Percentiles rank a stretch among this genome's conserved stretches.
Evolutionary conservation across 2,113 vertebrate genomes (phyloP).

Genomic region (Baryphthengus martii): DNA sequence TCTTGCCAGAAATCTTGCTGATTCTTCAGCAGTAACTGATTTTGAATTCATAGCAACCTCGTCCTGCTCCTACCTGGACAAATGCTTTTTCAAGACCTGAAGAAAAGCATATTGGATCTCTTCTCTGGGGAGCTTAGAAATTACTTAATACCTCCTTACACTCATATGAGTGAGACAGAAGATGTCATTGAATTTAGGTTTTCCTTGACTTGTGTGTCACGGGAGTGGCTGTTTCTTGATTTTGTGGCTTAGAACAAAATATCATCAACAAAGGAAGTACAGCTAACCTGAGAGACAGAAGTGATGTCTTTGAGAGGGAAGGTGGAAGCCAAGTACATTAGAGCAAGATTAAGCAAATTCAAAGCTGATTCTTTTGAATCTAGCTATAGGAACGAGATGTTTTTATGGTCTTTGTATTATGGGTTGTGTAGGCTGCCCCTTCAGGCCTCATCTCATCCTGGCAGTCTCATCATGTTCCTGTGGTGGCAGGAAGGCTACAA

Average conservation of each 20-base stretch:
- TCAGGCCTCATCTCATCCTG: not conserved
- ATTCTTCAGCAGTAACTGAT: not conserved
- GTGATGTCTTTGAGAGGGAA: not conserved
- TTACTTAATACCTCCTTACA: not conserved
- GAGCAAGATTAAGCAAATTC: not conserved
- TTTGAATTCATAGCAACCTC: not conserved
- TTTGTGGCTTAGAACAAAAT: not conserved
- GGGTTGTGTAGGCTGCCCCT: not conserved
- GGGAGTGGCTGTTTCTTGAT: not conserved
- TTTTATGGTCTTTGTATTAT: not conserved
- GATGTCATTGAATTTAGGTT: fast-evolving
- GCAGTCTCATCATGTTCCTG: not conserved
- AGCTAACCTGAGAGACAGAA: not conserved
- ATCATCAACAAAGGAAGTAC: not conserved
- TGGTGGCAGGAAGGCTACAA: not conserved
- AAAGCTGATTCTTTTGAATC: not conserved
- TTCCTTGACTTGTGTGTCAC: not conserved
- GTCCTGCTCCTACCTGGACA: not conserved
- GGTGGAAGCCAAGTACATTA: not conserved
- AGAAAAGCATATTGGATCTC: not conserved
- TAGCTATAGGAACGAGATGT: not conserved
- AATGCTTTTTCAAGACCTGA: not conserved
- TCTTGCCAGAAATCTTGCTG: not conserved
- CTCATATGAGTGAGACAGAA: not conserved
- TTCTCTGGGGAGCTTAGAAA: not conserved